Percentiles rank a stretch among this genome's conserved stretches.
Evolutionary conservation across 2,888 invertebrate genomes (phyloP).

Genomic region (Cabera pusaria): DNA sequence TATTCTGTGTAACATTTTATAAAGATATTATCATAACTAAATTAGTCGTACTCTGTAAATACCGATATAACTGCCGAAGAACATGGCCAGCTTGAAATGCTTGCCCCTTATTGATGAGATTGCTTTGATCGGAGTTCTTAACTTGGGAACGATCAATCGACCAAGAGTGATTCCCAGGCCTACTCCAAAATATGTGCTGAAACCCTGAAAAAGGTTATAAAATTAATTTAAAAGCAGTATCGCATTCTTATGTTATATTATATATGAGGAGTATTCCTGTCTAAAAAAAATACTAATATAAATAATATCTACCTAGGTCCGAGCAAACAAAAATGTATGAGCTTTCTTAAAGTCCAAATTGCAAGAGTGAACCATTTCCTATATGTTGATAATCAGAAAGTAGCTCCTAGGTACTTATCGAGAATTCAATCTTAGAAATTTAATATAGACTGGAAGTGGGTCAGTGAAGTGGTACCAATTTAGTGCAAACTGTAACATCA

Average conservation of each 20-base stretch:
- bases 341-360: too few species aligned
- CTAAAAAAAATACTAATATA: conserved; percentile 3
- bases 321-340: too few species aligned
- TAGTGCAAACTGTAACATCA: conserved; percentile 21
- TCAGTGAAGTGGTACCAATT: conserved; percentile 18
- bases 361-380: too few species aligned
- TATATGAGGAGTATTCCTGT: too few species aligned
- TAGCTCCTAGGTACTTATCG: too few species aligned
- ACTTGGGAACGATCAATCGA: conserved; percentile 55
- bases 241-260: too few species aligned
- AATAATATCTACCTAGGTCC: too few species aligned
- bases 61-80: conserved; percentile 79
- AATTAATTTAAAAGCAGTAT: too few species aligned
- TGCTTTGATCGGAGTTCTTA: conserved; percentile 58
- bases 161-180: conserved; percentile 66
- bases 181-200: conserved; percentile 59
- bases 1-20: too few species aligned
- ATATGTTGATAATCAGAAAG: too few species aligned
- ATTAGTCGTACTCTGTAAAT: conserved; percentile 78
- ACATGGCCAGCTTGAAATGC: conserved; percentile 68
- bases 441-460: conserved; percentile 15
- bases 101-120: conserved; percentile 56
- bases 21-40: too few species aligned
- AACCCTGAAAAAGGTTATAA: conserved; percentile 69
- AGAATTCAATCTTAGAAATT: conserved; percentile 13